A percentile compares a stretch with the other conserved stretches of the same genome.
Conservation (phyloP, 2,797 vertebrate species). For the Hemitrygon akajei region DNA sequence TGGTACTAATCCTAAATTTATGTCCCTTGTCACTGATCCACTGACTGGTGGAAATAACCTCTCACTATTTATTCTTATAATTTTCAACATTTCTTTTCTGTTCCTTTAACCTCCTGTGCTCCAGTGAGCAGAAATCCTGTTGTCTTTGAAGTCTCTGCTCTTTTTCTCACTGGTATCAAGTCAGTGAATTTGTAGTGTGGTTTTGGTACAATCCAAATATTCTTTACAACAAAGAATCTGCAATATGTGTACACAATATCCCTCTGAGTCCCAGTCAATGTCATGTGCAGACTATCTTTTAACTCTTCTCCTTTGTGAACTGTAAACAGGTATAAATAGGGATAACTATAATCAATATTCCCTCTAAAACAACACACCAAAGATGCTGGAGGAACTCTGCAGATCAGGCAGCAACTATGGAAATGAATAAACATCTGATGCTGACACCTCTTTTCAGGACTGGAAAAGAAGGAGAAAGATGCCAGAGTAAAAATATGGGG, state of each 20-base stretch:
- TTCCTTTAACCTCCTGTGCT: slow-evolving; percentile 5
- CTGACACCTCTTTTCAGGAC: no score
- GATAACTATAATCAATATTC: neutral
- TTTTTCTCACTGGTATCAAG: neutral
- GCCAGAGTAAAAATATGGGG: no score
- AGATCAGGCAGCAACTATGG: no score
- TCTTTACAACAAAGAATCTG: no score
- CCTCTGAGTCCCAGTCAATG: neutral
- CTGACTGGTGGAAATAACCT: neutral
- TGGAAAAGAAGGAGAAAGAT: no score
- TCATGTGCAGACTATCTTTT: neutral
- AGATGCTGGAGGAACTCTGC: no score
- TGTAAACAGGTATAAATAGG: no score
- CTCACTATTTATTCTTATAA: slow-evolving; percentile 17
- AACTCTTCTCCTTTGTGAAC: neutral
- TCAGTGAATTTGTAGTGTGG: neutral
- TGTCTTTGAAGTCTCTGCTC: slow-evolving; percentile 10
- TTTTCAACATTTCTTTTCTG: neutral
- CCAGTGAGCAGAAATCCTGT: neutral
- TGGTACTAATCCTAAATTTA: slow-evolving; percentile 14
- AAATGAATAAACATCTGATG: no score
- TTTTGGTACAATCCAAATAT: neutral
- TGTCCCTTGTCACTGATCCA: slow-evolving; percentile 27
- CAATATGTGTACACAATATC: neutral
- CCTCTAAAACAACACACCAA: no score